Percentiles rank a stretch among this genome's conserved stretches.
Evolutionary conservation across 2,113 vertebrate genomes (phyloP).

Genomic region (Oryzias woworae): DNA sequence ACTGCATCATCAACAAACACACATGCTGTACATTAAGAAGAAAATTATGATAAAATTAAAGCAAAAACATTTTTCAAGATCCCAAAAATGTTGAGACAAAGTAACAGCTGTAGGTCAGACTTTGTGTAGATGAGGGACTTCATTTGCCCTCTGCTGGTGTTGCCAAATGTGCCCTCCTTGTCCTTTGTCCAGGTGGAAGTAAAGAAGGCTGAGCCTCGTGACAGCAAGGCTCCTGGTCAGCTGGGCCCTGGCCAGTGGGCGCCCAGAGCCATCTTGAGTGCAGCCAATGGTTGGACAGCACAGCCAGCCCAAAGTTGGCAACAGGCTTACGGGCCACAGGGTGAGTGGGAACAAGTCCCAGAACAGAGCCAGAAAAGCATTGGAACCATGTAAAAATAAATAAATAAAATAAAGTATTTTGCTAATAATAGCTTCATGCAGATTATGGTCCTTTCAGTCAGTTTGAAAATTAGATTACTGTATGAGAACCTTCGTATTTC

Average conservation of each 20-base stretch:
- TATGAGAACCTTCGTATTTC: constrained; percentile 13
- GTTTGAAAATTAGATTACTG: constrained; percentile 15
- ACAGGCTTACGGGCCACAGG: constrained; percentile 94
- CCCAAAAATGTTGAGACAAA: constrained; percentile 82
- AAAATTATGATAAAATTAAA: constrained; percentile 56
- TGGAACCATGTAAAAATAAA: constrained; percentile 24
- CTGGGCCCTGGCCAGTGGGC: constrained; percentile 93
- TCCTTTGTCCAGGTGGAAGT: constrained; percentile 98
- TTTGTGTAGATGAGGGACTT: constrained; percentile 74
- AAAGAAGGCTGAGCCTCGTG: constrained; percentile 95
- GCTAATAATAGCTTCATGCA: constrained; percentile 22
- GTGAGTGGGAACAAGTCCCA: constrained; percentile 81
- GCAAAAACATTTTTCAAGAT: constrained; percentile 31
- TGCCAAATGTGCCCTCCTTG: constrained; percentile 76
- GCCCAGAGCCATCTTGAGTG: constrained; percentile 88
- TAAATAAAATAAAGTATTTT: constrained; percentile 23
- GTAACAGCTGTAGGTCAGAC: constrained; percentile 77
- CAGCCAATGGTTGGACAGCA: constrained; percentile 97
- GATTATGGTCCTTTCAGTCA: background rate
- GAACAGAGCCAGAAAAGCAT: constrained; percentile 51
- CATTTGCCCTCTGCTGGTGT: constrained; percentile 30
- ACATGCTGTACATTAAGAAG: constrained; percentile 64
- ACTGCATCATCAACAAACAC: constrained; percentile 46
- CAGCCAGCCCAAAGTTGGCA: constrained; percentile 95
- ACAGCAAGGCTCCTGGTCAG: constrained; percentile 94